A percentile compares a stretch with the other conserved stretches of the same genome.
These are phyloP conservation scores for Nesidiocoris tenuis DNA, from an alignment of 2,888 invertebrate genomes.

Conservation along the genomic window DNA sequence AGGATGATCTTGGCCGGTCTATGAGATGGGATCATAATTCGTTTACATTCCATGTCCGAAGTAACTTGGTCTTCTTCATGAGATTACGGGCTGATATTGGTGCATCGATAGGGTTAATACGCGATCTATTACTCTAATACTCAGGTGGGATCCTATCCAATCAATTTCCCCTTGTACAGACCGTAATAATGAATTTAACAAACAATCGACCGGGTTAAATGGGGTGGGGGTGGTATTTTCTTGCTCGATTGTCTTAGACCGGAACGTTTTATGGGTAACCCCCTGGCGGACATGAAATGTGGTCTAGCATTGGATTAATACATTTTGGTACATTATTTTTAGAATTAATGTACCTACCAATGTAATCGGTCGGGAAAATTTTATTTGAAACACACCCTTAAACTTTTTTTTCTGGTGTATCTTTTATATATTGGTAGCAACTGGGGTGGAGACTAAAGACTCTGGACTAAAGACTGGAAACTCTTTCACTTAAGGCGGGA, in stretches of 20 bases:
- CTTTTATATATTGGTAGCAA: too few relatives aligned
- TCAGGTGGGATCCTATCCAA: conserved; percentile 9
- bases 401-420: too few relatives aligned
- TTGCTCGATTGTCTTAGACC: neutral
- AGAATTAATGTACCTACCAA: too few relatives aligned
- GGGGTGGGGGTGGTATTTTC: neutral
- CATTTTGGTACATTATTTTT: too few relatives aligned
- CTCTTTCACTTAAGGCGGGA: too few relatives aligned
- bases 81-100: conserved; percentile 18
- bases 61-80: conserved; percentile 28
- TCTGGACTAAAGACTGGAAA: too few relatives aligned
- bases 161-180: neutral
- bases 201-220: neutral
- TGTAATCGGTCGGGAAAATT: too few relatives aligned
- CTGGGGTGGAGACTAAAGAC: too few relatives aligned
- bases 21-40: conserved; percentile 36
- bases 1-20: conserved; percentile 8
- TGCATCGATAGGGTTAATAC: conserved; percentile 28
- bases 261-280: neutral
- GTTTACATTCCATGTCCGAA: conserved; percentile 32
- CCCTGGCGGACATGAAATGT: neutral
- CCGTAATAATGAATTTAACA: neutral
- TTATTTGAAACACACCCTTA: too few relatives aligned
- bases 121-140: conserved; percentile 24
- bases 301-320: too few relatives aligned